Percentiles rank a stretch among this genome's conserved stretches.
These are phyloP conservation scores for Atrina japonica DNA, from an alignment of 2,888 invertebrate species.

Conservation along the genomic window DNA sequence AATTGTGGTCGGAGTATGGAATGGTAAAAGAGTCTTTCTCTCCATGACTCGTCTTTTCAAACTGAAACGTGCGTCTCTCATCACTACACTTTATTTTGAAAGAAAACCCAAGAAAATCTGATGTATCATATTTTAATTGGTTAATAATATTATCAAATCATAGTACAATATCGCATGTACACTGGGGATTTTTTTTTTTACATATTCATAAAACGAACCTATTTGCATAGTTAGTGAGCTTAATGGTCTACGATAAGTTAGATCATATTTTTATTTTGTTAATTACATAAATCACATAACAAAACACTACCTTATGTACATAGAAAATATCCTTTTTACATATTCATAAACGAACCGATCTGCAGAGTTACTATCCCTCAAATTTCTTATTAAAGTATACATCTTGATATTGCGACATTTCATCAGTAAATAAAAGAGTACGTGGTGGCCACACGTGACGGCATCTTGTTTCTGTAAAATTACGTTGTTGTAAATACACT, in stretches of 20 bases:
- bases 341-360: constrained; percentile 11
- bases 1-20: constrained; percentile 12
- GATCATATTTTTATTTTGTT: no score
- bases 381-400: neutral
- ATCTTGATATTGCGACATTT: constrained; percentile 16
- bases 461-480: neutral
- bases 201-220: no score
- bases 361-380: neutral
- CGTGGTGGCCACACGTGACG: constrained; percentile 20
- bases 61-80: neutral
- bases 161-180: no score
- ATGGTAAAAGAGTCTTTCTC: constrained; percentile 25
- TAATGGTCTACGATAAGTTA: no score
- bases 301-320: neutral
- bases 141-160: no score
- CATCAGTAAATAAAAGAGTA: constrained; percentile 31
- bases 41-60: neutral
- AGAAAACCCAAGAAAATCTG: no score
- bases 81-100: neutral
- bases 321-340: constrained; percentile 6
- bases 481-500: constrained; percentile 5
- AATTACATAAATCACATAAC: no score
- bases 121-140: no score
- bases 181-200: no score
- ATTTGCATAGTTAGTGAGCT: no score